Evolutionary conservation across 1,140 invertebrate species (phyloP).

Genomic region (Eumeta japonica): DNA sequence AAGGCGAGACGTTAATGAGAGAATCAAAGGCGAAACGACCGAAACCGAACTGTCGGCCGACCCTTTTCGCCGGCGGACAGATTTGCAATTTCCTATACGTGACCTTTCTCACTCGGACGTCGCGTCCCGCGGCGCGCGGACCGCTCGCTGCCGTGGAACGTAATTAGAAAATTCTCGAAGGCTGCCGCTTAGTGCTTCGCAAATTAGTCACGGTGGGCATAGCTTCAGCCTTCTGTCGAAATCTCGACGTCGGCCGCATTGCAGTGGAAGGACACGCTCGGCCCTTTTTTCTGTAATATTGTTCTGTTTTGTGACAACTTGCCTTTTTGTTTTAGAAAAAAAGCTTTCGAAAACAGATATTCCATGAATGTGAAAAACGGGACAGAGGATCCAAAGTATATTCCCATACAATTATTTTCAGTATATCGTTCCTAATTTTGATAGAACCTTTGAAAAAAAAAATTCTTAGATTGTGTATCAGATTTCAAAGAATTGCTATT

Average conservation of each 20-base stretch:
- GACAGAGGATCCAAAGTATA: too few species aligned
- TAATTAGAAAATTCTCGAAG: conserved; percentile 57
- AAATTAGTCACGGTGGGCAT: conserved; percentile 36
- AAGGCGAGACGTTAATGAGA: too few species aligned
- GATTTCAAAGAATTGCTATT: too few species aligned
- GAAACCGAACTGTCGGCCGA: conserved; percentile 18
- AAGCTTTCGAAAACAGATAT: too few species aligned
- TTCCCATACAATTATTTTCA: too few species aligned
- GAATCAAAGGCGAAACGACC: conserved; percentile 32
- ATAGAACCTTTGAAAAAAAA: too few species aligned
- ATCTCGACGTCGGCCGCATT: not conserved
- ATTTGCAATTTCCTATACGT: conserved; percentile 48
- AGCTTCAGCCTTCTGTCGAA: not conserved
- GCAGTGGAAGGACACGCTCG: not conserved
- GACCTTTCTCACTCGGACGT: conserved; percentile 49
- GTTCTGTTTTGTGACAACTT: too few species aligned
- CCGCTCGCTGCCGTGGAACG: conserved; percentile 55
- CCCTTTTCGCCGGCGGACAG: conserved; percentile 12
- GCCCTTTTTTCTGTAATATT: too few species aligned
- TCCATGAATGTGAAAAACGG: too few species aligned
- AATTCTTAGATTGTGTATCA: too few species aligned
- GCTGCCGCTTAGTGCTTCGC: conserved; percentile 30
- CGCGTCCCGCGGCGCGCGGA: conserved; percentile 48
- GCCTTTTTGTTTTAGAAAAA: too few species aligned
- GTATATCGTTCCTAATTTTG: too few species aligned